Conservation (phyloP, 2,888 invertebrate genomes). For the Acleris sparsana region DNA sequence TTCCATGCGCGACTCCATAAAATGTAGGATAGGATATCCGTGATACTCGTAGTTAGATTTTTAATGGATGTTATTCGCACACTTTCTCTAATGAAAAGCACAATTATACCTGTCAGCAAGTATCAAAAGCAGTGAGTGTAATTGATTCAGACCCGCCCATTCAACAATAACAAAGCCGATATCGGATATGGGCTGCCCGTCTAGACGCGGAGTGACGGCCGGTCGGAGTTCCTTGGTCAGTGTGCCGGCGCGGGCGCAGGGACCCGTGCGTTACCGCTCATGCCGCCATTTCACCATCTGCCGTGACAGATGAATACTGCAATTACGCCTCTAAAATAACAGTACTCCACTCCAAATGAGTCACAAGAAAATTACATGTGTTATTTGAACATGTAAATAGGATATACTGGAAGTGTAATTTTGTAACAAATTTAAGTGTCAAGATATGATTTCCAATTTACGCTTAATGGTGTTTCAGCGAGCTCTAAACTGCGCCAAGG, state of each 20-base stretch:
- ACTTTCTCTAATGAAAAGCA: conserved; percentile 28
- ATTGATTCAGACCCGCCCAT: conserved; percentile 36
- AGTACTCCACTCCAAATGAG: conserved; percentile 17
- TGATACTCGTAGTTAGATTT: conserved; percentile 30
- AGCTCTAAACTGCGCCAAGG: conserved; percentile 18
- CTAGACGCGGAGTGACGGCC: conserved; percentile 57
- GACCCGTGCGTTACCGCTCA: conserved; percentile 49
- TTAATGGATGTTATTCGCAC: conserved; percentile 29
- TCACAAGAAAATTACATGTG: conserved; percentile 16
- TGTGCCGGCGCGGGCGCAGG: conserved; percentile 52
- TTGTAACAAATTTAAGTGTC: background rate
- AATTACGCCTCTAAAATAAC: conserved; percentile 34
- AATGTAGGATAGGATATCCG: conserved; percentile 30
- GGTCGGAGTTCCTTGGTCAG: conserved; percentile 61
- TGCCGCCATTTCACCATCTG: conserved; percentile 37
- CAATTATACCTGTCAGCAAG: conserved; percentile 32
- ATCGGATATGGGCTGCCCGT: conserved; percentile 37
- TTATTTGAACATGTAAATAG: conserved; percentile 3
- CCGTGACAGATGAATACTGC: conserved; percentile 34
- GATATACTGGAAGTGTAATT: background rate
- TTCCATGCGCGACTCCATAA: background rate
- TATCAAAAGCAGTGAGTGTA: conserved; percentile 30
- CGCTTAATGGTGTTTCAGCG: conserved; percentile 15
- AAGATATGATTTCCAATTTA: conserved; percentile 3
- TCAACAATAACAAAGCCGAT: conserved; percentile 35